Evolutionary conservation across 2,113 vertebrate species (phyloP).

Genomic region (Campylomormyrus tamandua): DNA sequence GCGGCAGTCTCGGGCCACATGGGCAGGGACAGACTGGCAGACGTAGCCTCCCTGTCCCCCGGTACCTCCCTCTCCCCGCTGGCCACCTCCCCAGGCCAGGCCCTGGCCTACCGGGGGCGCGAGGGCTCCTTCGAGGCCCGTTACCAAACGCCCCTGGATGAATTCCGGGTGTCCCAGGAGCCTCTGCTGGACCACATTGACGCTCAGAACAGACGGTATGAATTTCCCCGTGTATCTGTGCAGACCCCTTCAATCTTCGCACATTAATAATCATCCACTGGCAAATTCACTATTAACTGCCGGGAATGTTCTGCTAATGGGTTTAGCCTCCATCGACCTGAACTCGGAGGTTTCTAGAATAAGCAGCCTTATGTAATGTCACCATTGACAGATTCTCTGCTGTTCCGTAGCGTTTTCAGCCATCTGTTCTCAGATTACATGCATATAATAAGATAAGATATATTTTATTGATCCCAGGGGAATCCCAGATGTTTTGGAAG

Average conservation of each 20-base stretch:
- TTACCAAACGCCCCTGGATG: slow-evolving; percentile 87
- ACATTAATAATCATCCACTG: background rate
- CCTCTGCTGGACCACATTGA: slow-evolving; percentile 81
- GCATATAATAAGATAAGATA: background rate
- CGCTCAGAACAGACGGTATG: slow-evolving; percentile 75
- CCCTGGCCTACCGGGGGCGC: slow-evolving; percentile 61
- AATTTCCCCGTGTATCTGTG: background rate
- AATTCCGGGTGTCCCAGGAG: slow-evolving; percentile 83
- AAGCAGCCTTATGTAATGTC: background rate
- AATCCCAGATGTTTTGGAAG: background rate
- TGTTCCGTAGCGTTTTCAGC: background rate
- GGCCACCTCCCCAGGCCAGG: slow-evolving; percentile 61
- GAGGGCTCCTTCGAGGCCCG: slow-evolving; percentile 83
- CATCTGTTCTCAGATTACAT: background rate
- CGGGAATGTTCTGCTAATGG: background rate
- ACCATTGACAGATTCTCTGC: background rate
- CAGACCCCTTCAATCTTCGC: background rate
- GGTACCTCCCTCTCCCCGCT: slow-evolving; percentile 52
- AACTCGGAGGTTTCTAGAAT: background rate
- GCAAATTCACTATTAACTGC: background rate
- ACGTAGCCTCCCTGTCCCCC: slow-evolving; percentile 53
- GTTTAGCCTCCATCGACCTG: background rate
- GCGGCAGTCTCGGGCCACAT: slow-evolving; percentile 43
- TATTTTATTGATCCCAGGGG: background rate
- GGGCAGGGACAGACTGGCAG: slow-evolving; percentile 70